These are phyloP conservation scores for Sthenelais limicola DNA, from an alignment of 2,888 invertebrate species.

Conservation along the genomic window DNA sequence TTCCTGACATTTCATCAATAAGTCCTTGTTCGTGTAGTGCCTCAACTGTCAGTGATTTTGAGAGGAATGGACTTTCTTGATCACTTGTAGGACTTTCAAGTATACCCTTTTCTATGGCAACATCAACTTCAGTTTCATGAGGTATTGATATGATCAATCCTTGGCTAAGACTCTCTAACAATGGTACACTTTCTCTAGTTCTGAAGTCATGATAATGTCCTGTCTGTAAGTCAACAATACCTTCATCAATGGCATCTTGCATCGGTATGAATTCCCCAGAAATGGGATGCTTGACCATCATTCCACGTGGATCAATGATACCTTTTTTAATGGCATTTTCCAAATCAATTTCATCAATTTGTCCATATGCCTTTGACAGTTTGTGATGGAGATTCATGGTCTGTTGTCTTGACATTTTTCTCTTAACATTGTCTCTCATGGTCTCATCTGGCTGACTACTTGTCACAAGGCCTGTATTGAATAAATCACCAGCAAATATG, in stretches of 20 bases:
- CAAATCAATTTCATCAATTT: conserved; percentile 51
- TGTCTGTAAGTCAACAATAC: conserved; percentile 28
- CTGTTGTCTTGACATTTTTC: conserved; percentile 22
- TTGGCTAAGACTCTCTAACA: conserved; percentile 5
- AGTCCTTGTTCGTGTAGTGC: too few relatives aligned
- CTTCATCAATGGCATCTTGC: conserved; percentile 51
- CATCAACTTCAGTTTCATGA: conserved; percentile 28
- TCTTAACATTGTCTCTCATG: not conserved
- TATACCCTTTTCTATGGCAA: conserved; percentile 8
- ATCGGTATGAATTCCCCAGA: conserved; percentile 88
- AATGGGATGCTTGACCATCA: conserved; percentile 75
- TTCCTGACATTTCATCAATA: too few relatives aligned
- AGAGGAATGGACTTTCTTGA: too few relatives aligned
- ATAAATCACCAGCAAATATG: not conserved
- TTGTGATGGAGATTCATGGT: conserved; percentile 18
- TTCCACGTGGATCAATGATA: conserved; percentile 5
- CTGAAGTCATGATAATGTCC: conserved; percentile 21
- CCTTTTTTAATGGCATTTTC: conserved; percentile 77
- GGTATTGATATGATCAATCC: conserved; percentile 7
- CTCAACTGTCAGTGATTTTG: too few relatives aligned
- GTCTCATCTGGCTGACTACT: not conserved
- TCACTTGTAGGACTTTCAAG: too few relatives aligned
- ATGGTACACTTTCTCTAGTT: conserved; percentile 8
- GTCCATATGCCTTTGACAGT: conserved; percentile 6
- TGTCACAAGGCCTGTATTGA: not conserved